phyloP scores from a whole-genome alignment of 2,888 invertebrate genomes.

The Nemoura dubitans region DNA sequence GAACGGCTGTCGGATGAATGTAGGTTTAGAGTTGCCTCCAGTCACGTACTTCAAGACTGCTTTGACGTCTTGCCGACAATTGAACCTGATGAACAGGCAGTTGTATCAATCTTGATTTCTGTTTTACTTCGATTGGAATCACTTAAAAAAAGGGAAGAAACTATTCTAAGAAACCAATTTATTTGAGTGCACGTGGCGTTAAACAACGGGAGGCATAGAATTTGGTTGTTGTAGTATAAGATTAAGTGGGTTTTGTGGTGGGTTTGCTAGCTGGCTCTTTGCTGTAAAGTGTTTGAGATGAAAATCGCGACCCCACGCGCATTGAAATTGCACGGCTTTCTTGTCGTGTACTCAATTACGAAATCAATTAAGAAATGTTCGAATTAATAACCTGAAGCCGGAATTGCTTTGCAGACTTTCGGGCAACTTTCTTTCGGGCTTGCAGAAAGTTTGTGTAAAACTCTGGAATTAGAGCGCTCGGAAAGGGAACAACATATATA shows the following conservation, averaged over 20 bases:
- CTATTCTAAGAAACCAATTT: neutral
- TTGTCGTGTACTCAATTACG: neutral
- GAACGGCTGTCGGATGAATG: neutral
- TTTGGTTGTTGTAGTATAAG: neutral
- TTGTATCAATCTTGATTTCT: slow-evolving; percentile 12
- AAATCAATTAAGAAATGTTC: neutral
- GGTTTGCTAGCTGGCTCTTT: too few relatives aligned
- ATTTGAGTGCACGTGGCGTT: neutral
- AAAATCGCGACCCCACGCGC: neutral
- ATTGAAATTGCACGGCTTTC: neutral
- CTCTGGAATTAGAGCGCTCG: too few relatives aligned
- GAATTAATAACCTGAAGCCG: neutral
- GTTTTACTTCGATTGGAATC: neutral
- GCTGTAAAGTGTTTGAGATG: neutral
- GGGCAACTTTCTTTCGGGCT: neutral
- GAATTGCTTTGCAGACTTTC: neutral
- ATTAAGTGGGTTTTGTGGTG: neutral
- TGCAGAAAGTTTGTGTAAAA: neutral
- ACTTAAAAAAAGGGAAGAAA: neutral
- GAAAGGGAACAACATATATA: too few relatives aligned
- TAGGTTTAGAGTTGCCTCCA: neutral
- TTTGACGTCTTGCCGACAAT: slow-evolving; percentile 12
- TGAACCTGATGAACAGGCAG: neutral
- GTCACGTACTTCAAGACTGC: neutral
- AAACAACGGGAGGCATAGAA: neutral